Evolutionary conservation across 92 coral and sea anemone genomes (phyloP), one percentile per base, ranked within the genome.

Genomic region (Siderastrea radians): DNA sequence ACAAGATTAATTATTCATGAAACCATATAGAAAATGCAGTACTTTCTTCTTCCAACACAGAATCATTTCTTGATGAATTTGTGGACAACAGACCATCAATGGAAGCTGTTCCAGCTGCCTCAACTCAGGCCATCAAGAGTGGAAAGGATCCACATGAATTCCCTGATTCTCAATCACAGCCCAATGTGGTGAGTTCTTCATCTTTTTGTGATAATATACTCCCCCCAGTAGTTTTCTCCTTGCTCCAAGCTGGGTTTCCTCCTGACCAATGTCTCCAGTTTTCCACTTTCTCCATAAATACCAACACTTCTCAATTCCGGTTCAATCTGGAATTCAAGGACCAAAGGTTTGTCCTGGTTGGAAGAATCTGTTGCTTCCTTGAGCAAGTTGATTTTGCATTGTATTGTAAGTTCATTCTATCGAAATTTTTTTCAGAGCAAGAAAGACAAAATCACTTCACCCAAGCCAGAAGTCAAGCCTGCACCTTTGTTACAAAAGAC

Each of bases 401-500:
- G 8, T 75, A 66, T 10, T 7, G 57, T 38, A 26, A 0, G 38
- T 8, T 55, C n/a, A 0, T 19, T 74, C 15, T 0, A 46, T 45
- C 2, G 5, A 3, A 8, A 53, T 3, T 19, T 19, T 62, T 72
- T 38, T 49, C 19, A 84, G 80, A 46, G 62, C 3, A 72, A 78
- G 15, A 46, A 78, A 73, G 90, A 53, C 14, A 76, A 26, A 69
- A 13, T 54, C 3, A 60, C 66, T 55, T 68, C 79, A 67, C 26
- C 70, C 44, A 78, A 89, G 70, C 65, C 92, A 17, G 72, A 71
- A 9, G 88, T 89, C 5, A 81, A 88, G 74, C 88, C 94, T 69
- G 96, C 93, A 52, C 84, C 74, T 7, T 64, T 77, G 3, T 78
- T 97, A 48, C 88, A 93, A 54, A 97, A 97, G 74, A 88, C 94